Base-by-base conservation (phyloP, 2,888 invertebrate species). In the Pachydiplax longipennis region DNA sequence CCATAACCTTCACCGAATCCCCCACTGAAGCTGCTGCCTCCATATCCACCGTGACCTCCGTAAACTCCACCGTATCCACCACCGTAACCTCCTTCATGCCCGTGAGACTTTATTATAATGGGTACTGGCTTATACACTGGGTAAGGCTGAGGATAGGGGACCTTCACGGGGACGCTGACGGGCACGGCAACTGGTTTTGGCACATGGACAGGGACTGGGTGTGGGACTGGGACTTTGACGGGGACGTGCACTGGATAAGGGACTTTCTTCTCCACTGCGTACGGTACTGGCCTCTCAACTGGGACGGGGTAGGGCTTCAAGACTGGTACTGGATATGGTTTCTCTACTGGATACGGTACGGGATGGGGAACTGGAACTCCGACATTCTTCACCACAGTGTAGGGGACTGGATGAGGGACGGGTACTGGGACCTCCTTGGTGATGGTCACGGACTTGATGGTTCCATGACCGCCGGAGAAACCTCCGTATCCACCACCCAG, bases 121-220 rank as follows among this genome's bases (percentile, higher is more conserved):
- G 95, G 95, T 13, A 95, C 94, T 90, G 95, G 95, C 92, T 96
- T 95, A 91, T 95, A 93, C 18, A 96, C 95, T 0, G 95, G 94
- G 12, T 96, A 96, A 35, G 96, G 95, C 65, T 93, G 80, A 40
- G 91, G 91, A 31, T 82, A 94, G 44, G 94, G 94, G 91, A 94
- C 93, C n/a, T 93, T 93, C 48, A 94, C 93, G 35, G 94, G 93
- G 8, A 94, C 94, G 92, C 94, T 92, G 37, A 93, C 93, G 48
- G 93, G 92, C 90, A 92, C 92, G 2, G 73, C 73, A 5, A 73
- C 73, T 35, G 92, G 93, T 83, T 92, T 92, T 40, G 92, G 92
- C 40, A 93, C 92, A n/a, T 92, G 92, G 13, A 92, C 92, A 40
- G 91, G 91, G 31, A 91, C 91, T 5, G 91, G 91, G 18, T 91